These are phyloP conservation scores for Platycheirus rosarum DNA, from an alignment of 2,888 invertebrate genomes.

Conservation along the genomic window DNA sequence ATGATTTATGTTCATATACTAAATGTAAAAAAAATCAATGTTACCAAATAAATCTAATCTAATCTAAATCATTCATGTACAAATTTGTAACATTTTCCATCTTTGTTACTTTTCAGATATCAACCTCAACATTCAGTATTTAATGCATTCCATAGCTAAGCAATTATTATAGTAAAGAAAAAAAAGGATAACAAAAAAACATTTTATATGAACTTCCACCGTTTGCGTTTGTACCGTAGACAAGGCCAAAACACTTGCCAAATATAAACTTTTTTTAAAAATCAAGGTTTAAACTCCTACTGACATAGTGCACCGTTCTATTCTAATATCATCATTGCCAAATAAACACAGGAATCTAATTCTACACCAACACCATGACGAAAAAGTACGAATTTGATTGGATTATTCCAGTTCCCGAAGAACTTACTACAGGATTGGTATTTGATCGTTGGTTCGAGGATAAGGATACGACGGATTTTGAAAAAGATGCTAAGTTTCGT, in stretches of 20 bases:
- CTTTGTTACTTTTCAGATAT: constrained; percentile 50
- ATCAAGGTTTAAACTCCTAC: constrained; percentile 50
- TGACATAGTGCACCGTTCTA: constrained; percentile 51
- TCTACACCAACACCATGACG: constrained; percentile 89
- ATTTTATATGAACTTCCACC: constrained; percentile 40
- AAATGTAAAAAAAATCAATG: no score
- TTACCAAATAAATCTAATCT: no score
- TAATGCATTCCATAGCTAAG: constrained; percentile 68
- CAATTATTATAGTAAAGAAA: constrained; percentile 48
- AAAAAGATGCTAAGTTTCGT: constrained; percentile 94
- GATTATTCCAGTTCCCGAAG: constrained; percentile 96
- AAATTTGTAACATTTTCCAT: constrained; percentile 25
- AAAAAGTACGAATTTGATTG: constrained; percentile 99
- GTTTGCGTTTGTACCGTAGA: constrained; percentile 34
- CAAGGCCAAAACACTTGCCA: constrained; percentile 71
- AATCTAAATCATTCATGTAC: constrained; percentile 32
- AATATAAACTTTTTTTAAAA: constrained; percentile 41
- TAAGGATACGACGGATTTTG: constrained; percentile 94
- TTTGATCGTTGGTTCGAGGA: constrained; percentile 99
- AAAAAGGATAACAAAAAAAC: not conserved
- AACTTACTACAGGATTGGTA: constrained; percentile 89
- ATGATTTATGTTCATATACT: no score
- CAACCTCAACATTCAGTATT: constrained; percentile 70
- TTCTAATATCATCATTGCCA: constrained; percentile 30
- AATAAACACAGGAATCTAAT: constrained; percentile 50